These are phyloP conservation scores for Nothura maculosa DNA, from an alignment of 2,797 vertebrate species.

Conservation along the genomic window DNA sequence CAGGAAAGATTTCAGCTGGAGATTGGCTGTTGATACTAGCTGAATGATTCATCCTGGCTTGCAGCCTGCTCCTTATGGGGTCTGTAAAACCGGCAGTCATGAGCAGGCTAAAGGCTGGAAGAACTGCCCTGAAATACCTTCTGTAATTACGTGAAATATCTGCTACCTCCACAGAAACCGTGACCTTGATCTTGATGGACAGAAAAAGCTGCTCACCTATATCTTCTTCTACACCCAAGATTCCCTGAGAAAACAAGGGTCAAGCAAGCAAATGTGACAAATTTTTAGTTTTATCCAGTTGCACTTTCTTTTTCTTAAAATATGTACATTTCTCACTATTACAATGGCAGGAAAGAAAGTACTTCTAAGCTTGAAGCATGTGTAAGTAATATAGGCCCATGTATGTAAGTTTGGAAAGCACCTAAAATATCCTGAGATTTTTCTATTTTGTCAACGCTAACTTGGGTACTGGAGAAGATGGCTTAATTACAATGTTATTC, in stretches of 20 bases:
- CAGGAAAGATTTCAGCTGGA: neutral
- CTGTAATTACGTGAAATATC: neutral
- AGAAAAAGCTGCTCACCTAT: neutral
- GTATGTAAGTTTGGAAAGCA: neutral
- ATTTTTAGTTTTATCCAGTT: neutral
- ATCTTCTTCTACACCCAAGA: neutral
- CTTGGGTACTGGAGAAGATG: neutral
- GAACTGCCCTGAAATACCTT: neutral
- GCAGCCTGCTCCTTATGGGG: neutral
- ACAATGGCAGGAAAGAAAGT: neutral
- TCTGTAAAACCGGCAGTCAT: neutral
- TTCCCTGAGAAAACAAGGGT: neutral
- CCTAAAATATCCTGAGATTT: neutral
- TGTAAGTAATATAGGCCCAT: neutral
- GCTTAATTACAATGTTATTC: neutral
- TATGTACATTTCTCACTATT: neutral
- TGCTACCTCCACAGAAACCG: neutral
- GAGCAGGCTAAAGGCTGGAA: neutral
- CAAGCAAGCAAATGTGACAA: neutral
- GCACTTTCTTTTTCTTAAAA: neutral
- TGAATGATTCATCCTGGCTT: slow-evolving; percentile 20
- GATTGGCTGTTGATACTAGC: neutral
- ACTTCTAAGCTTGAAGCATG: neutral
- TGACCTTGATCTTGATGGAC: neutral
- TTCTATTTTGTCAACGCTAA: neutral